Percentiles rank a stretch among this genome's conserved stretches.
phyloP scores from a whole-genome alignment of 2,113 vertebrate genomes.

The Acrocephalus kingi region DNA sequence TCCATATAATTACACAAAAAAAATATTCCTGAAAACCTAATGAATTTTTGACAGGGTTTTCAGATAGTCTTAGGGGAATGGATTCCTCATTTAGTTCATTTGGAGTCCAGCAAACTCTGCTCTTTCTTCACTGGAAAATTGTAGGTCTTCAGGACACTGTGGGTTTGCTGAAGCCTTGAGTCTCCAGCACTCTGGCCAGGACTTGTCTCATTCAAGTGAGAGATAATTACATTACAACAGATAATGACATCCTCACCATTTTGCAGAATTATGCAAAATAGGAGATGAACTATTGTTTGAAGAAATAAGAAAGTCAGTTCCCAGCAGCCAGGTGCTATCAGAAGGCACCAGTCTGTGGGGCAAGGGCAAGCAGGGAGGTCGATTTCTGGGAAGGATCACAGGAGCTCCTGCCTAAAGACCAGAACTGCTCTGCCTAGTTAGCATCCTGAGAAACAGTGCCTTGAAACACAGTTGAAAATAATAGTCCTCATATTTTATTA shows the following conservation, averaged over 20 bases:
- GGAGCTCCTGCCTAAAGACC: not conserved
- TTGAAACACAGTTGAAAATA: slow-evolving; percentile 49
- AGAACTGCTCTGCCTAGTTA: slow-evolving; percentile 9
- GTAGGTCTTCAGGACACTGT: not conserved
- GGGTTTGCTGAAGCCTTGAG: not conserved
- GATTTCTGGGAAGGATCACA: not conserved
- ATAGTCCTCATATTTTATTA: slow-evolving; percentile 46
- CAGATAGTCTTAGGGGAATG: not conserved
- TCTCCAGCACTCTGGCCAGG: not conserved
- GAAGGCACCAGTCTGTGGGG: not conserved
- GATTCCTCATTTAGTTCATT: not conserved
- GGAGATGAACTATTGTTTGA: not conserved
- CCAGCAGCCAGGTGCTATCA: not conserved
- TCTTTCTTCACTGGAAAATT: not conserved
- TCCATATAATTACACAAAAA: not conserved
- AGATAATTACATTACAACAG: not conserved
- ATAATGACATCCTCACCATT: not conserved
- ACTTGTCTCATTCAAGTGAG: not conserved
- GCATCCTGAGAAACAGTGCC: slow-evolving; percentile 18
- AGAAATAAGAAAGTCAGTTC: not conserved
- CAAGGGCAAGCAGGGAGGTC: not conserved
- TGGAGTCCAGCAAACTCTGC: not conserved
- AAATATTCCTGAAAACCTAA: not conserved
- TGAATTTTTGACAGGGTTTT: not conserved
- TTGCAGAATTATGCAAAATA: not conserved